Percentiles rank a stretch among this genome's conserved stretches.
phyloP scores from a whole-genome alignment of 2,113 vertebrate species.

The Mastomys natalensis region DNA sequence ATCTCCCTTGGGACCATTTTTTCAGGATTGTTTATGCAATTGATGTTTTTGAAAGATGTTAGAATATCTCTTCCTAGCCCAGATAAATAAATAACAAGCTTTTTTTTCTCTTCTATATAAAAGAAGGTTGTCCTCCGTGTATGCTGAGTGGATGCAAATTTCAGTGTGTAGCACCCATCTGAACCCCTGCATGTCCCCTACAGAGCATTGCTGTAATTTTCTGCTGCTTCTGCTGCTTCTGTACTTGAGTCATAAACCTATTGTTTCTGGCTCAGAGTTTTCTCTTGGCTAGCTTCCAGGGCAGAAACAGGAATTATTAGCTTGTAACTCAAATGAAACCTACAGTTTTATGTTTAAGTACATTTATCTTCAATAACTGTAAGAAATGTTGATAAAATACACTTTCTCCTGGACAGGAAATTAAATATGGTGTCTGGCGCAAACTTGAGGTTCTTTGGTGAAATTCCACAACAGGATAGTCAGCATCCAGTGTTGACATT shows the following conservation, averaged over 20 bases:
- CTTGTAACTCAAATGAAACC: neutral
- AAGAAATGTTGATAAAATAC: slow-evolving; percentile 24
- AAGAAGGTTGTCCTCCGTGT: neutral
- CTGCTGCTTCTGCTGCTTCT: neutral
- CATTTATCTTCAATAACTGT: neutral
- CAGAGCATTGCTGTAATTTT: neutral
- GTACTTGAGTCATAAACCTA: neutral
- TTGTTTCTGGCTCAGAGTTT: slow-evolving; percentile 34
- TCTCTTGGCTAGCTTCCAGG: no score
- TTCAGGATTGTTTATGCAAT: neutral
- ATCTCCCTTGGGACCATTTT: neutral
- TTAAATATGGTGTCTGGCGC: no score
- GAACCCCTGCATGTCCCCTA: neutral
- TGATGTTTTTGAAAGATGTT: neutral
- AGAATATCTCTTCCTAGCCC: neutral
- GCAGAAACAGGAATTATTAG: no score
- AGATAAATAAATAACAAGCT: neutral
- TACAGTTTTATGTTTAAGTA: slow-evolving; percentile 27
- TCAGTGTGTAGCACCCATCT: neutral
- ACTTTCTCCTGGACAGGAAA: neutral
- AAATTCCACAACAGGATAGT: neutral
- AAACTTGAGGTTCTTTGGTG: neutral
- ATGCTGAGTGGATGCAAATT: neutral
- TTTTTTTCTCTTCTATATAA: neutral
- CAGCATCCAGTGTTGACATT: neutral